phyloP scores from a whole-genome alignment of 2,113 vertebrate genomes.

The Indicator indicator region DNA sequence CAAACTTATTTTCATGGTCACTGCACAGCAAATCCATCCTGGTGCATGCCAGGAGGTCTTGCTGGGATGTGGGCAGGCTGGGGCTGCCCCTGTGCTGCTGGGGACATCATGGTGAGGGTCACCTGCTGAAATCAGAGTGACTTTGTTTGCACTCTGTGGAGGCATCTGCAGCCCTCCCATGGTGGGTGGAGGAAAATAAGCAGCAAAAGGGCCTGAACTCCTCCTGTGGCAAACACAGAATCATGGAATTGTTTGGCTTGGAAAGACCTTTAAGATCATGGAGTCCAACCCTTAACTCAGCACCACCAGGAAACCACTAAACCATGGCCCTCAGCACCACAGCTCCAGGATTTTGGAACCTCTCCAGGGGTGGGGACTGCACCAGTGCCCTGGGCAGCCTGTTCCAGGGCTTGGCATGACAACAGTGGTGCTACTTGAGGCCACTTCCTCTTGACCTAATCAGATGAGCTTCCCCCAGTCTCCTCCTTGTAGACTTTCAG shows the following conservation, averaged over 20 bases:
- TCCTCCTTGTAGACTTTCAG: rapidly evolving
- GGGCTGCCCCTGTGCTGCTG: background rate
- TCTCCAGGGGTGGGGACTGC: background rate
- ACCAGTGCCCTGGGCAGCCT: background rate
- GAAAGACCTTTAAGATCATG: background rate
- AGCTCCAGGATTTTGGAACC: too few species aligned
- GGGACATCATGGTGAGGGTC: background rate
- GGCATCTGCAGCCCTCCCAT: background rate
- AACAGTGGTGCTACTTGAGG: background rate
- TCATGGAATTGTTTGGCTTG: background rate
- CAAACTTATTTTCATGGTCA: background rate
- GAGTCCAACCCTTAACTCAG: background rate
- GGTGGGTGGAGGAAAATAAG: background rate
- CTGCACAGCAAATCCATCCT: background rate
- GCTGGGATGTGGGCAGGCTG: background rate
- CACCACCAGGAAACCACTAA: background rate
- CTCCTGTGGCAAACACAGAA: background rate
- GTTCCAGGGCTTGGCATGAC: background rate
- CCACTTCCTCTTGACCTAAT: background rate
- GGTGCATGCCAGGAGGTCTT: background rate
- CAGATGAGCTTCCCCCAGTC: background rate
- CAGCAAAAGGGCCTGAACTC: background rate
- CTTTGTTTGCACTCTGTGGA: background rate
- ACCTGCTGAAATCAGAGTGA: background rate
- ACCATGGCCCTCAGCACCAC: background rate